Evolutionary conservation across 2,888 invertebrate genomes (phyloP), one percentile per base, ranked within the genome.

Genomic region (Pseudococcus jackbeardsleyi): DNA sequence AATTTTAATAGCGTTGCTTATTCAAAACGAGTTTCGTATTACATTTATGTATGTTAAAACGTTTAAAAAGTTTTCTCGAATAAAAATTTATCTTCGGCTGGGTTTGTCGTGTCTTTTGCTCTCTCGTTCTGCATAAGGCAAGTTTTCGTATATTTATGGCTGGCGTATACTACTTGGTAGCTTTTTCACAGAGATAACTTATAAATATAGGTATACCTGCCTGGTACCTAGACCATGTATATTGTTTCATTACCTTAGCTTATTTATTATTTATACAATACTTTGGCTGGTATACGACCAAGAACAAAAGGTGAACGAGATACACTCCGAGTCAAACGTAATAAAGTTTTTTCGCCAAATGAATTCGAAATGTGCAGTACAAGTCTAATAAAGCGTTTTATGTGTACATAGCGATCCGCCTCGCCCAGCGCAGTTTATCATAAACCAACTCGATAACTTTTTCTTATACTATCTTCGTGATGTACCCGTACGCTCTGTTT

Each of bases 1-100:
- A 79, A 79, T 79, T 79, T 42, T 79, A 79, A 79, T 79, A 42
- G 79, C 79, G 39, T 42, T 42, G 79, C 79, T 79, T 42, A 79
- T 79, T 79, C 26, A 79, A 72, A 42, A 79, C 79, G 79, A 79
- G 79, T 79, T 79, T 79, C 42, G 39, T 79, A 79, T 79, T 42
- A 79, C 42, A 79, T 72, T 72, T 39, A 39, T 72, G 79, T 42
- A 79, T 79, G 42, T 79, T 79, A 79, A 42, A 79, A 19, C 42
- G 42, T 79, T 79, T 79, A 79, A 79, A 79, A 33, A 33, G 42
- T 79, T 79, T 79, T 42, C 79, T 42, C 79, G 39, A 79, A 46
- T 79, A 42, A 79, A 79, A 42, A 79, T 79, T 79, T 79, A 79
- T 79, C 42, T 42, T 79, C 17, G 5, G 5, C 59, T 42, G 42